phyloP scores from a whole-genome alignment of 2,888 invertebrate species.

The Chironomus riparius region DNA sequence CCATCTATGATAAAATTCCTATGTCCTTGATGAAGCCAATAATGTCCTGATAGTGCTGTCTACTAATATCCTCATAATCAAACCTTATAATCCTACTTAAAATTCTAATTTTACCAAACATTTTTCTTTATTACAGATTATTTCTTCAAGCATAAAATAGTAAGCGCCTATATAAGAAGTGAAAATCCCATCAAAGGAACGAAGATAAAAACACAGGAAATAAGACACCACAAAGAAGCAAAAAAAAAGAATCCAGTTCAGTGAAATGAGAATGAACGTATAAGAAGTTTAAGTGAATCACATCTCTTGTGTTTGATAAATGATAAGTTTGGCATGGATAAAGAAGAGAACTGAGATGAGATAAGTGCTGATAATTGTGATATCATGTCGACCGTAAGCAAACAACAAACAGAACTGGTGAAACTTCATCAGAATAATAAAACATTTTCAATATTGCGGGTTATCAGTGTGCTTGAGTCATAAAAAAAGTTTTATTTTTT shows the following conservation, averaged over 20 bases:
- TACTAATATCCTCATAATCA: too few relatives aligned
- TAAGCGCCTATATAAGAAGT: too few relatives aligned
- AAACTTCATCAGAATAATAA: conserved; percentile 20
- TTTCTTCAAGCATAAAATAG: too few relatives aligned
- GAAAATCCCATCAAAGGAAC: not conserved
- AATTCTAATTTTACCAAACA: too few relatives aligned
- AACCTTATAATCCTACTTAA: too few relatives aligned
- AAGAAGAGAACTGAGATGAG: not conserved
- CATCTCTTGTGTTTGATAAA: not conserved
- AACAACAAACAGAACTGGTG: not conserved
- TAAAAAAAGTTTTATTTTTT: not conserved
- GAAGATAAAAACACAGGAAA: not conserved
- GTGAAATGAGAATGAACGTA: not conserved
- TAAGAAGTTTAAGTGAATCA: not conserved
- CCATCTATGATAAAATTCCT: too few relatives aligned
- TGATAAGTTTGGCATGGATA: not conserved
- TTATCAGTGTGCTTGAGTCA: not conserved
- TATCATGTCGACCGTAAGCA: not conserved
- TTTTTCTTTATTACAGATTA: too few relatives aligned
- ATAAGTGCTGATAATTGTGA: not conserved
- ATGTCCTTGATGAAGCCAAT: too few relatives aligned
- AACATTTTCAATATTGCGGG: not conserved
- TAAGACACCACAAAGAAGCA: not conserved
- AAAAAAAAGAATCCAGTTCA: not conserved
- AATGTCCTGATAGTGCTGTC: too few relatives aligned